Evolutionary conservation across 2,113 vertebrate species (phyloP), one percentile per base, ranked within the genome.

Genomic region (Zosterops pallidus): DNA sequence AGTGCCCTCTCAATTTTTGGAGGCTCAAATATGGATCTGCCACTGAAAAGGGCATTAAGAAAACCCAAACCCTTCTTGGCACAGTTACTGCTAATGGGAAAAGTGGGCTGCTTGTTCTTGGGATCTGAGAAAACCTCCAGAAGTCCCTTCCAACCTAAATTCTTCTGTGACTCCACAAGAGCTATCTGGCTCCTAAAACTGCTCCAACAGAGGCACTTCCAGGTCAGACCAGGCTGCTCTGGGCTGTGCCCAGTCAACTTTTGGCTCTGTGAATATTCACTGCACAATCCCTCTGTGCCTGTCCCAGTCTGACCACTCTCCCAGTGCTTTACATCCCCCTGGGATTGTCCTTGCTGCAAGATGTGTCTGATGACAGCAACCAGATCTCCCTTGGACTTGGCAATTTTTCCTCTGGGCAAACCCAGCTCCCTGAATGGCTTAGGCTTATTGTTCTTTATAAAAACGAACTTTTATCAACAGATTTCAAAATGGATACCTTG

Each of bases 401-500:
- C 23, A 21, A 22, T 39, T 60, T 37, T n/a, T 46, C 31, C 16
- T 60, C 49, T 3, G 7, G 33, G 20, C 42, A 84, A 90, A 56
- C 41, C 29, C 50, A 68, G 14, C 12, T 74, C 28, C 42, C 29
- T 41, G 12, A n/a, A 52, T 4, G 24, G 12, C 70, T 88, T 29
- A 33, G 25, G 39, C 41, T 86, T n/a, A 9, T 60, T 42, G 7
- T 67, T 59, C 65, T 65, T 68, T 67, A 59, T 3, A 41, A 49
- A 3, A 6, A 49, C 5, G 2, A 60, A 67, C 33, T 83, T 83
- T 89, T 46, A 29, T 37, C 37, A 49, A 62, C 21, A 62, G 5
- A 52, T 75, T 86, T 78, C 19, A 75, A 94, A 94, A 78, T 0
- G 1, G 31, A 16, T 98, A 99, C 99, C 99, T 99, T 99, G 78